Evolutionary conservation across 2,888 invertebrate species (phyloP).

Genomic region (Andrena bucephala): DNA sequence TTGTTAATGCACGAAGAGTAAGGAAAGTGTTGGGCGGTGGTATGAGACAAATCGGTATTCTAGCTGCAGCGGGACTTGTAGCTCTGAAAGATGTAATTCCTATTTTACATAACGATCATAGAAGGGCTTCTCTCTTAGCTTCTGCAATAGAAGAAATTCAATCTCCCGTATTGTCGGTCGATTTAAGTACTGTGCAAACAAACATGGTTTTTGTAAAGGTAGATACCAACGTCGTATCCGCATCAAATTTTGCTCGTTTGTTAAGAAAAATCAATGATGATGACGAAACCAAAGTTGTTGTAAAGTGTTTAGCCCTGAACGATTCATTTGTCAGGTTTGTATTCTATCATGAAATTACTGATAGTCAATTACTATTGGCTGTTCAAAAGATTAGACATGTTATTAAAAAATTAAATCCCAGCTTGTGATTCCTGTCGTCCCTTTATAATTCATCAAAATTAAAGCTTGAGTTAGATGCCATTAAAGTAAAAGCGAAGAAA

Average conservation of each 20-base stretch:
- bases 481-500: too few relatives aligned
- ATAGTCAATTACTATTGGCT: constrained; percentile 88
- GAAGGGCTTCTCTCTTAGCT: constrained; percentile 89
- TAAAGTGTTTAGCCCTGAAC: constrained; percentile 88
- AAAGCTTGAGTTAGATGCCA: too few relatives aligned
- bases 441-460: neutral
- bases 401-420: constrained; percentile 87
- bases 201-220: constrained; percentile 91
- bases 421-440: neutral
- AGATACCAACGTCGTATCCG: constrained; percentile 85
- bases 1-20: constrained; percentile 90
- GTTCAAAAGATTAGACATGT: constrained; percentile 90
- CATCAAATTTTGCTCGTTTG: constrained; percentile 85
- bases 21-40: constrained; percentile 97
- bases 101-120: constrained; percentile 91
- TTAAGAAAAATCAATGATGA: constrained; percentile 85
- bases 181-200: constrained; percentile 88
- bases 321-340: constrained; percentile 89
- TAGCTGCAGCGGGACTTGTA: constrained; percentile 95
- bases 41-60: constrained; percentile 95
- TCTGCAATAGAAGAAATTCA: constrained; percentile 88
- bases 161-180: constrained; percentile 88
- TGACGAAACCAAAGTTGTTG: constrained; percentile 86
- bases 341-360: constrained; percentile 90
- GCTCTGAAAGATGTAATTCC: constrained; percentile 93